Evolutionary conservation across 2,797 vertebrate species (phyloP).

Genomic region (Dallia pectoralis): DNA sequence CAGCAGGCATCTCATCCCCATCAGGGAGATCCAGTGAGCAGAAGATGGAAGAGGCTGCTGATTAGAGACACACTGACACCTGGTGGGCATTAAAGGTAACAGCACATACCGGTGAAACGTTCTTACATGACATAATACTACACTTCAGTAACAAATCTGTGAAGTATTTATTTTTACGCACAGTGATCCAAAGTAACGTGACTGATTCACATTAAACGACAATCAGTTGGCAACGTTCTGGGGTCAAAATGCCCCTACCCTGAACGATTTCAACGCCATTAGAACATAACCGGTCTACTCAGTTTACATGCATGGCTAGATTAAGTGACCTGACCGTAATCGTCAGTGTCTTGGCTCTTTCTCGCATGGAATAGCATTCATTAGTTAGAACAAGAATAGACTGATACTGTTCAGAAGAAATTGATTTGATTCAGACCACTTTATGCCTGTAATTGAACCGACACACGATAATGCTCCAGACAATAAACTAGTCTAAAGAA

Average conservation of each 20-base stretch:
- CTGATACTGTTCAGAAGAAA: too few species aligned
- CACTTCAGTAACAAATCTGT: background rate
- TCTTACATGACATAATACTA: background rate
- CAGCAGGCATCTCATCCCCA: background rate
- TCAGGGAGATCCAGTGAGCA: background rate
- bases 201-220: background rate
- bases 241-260: background rate
- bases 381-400: too few species aligned
- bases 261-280: too few species aligned
- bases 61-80: background rate
- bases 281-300: too few species aligned
- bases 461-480: too few species aligned
- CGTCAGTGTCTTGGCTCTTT: too few species aligned
- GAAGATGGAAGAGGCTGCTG: background rate
- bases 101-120: background rate
- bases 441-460: too few species aligned
- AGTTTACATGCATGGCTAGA: too few species aligned
- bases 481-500: too few species aligned
- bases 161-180: background rate
- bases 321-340: too few species aligned
- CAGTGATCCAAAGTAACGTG: background rate
- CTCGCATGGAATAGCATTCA: too few species aligned
- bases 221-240: background rate
- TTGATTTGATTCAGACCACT: too few species aligned
- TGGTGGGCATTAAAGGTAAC: background rate